A percentile compares a stretch with the other conserved stretches of the same genome.
These are phyloP conservation scores for Nemotelus pantherinus DNA, from an alignment of 2,888 invertebrate species.

Conservation along the genomic window DNA sequence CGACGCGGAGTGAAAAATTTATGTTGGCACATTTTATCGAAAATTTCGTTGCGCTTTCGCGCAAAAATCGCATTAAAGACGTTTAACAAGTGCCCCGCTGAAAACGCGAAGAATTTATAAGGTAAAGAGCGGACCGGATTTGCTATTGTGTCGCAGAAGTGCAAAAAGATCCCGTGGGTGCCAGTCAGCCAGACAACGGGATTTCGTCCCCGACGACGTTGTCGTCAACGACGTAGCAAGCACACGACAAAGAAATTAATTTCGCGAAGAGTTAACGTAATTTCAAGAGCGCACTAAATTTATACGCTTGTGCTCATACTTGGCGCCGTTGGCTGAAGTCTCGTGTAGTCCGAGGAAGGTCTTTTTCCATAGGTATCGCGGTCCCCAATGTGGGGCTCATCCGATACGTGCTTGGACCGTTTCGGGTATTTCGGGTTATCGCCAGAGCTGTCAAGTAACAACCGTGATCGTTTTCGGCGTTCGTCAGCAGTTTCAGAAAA, in stretches of 20 bases:
- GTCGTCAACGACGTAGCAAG: neutral
- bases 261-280: too few species aligned
- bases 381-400: constrained; percentile 32
- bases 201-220: neutral
- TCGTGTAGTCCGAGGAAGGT: neutral
- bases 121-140: neutral
- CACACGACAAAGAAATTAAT: neutral
- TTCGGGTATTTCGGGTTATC: neutral
- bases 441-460: neutral
- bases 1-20: constrained; percentile 37
- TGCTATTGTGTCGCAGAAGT: neutral
- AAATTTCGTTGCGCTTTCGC: constrained; percentile 28
- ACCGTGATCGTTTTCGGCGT: neutral
- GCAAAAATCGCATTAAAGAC: constrained; percentile 21
- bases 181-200: constrained; percentile 14
- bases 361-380: neutral
- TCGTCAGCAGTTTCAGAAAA: constrained; percentile 1
- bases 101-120: neutral
- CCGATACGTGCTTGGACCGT: neutral
- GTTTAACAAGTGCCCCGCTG: neutral
- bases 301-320: too few species aligned
- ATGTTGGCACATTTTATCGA: constrained; percentile 21
- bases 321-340: neutral
- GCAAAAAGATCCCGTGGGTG: neutral
- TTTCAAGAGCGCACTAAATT: too few species aligned